Evolutionary conservation across 64 coral and sea anemone species (phyloP).

Genomic region (Montipora capricornis): DNA sequence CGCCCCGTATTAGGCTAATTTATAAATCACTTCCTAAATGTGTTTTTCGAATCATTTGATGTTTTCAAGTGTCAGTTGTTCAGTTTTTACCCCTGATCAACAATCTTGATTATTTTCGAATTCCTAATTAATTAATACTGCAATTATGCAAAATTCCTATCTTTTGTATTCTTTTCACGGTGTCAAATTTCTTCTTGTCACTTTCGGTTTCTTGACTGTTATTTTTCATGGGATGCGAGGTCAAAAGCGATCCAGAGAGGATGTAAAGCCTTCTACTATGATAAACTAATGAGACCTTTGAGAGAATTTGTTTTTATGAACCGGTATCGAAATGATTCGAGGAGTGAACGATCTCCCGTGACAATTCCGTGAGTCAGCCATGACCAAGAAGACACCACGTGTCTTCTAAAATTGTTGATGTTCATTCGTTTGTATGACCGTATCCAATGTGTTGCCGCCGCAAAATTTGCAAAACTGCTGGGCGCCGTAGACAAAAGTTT

Average conservation of each 20-base stretch:
- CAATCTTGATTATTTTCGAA: not conserved
- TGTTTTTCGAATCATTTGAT: too few relatives aligned
- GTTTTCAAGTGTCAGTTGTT: not conserved
- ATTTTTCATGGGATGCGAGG: not conserved
- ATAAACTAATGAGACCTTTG: not conserved
- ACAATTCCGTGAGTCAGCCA: not conserved
- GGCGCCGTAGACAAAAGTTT: not conserved
- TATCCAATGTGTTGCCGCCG: not conserved
- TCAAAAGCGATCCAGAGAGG: not conserved
- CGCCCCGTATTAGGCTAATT: too few relatives aligned
- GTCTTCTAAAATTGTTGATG: not conserved
- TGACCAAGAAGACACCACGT: not conserved
- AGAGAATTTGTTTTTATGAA: not conserved
- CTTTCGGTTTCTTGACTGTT: not conserved
- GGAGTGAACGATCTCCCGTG: not conserved
- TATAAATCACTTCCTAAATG: too few relatives aligned
- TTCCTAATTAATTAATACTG: slow-evolving; percentile 27
- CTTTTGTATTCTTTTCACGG: not conserved
- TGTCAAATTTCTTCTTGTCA: not conserved
- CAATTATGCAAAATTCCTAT: not conserved
- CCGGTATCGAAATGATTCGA: not conserved
- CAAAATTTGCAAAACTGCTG: not conserved
- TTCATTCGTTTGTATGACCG: not conserved
- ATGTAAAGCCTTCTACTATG: not conserved
- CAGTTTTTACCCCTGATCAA: not conserved